Evolutionary conservation across 2,113 vertebrate species (phyloP).

Genomic region (Hoplias malabaricus): DNA sequence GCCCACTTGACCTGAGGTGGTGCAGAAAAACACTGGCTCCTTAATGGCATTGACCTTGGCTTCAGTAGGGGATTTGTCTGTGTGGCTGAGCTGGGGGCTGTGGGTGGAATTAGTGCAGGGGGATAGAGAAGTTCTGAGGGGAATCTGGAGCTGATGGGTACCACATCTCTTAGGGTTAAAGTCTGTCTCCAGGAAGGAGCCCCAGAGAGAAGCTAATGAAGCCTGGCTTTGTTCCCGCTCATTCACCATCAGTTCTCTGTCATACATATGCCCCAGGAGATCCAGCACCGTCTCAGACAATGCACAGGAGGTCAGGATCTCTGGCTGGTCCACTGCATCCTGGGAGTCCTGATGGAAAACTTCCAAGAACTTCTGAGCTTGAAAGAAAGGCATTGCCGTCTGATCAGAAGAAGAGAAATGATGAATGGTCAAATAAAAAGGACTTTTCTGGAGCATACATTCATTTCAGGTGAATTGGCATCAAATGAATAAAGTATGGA

Average conservation of each 20-base stretch:
- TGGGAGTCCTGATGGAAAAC: slow-evolving; percentile 17
- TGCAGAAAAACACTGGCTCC: slow-evolving; percentile 26
- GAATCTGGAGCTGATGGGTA: slow-evolving; percentile 13
- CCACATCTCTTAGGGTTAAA: neutral
- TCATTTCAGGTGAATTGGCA: neutral
- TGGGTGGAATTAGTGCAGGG: neutral
- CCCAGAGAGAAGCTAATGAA: neutral
- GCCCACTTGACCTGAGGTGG: slow-evolving; percentile 29
- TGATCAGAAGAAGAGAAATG: slow-evolving; percentile 22
- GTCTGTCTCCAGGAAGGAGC: neutral
- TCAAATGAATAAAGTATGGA: neutral
- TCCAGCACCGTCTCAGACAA: slow-evolving; percentile 25
- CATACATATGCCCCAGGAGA: slow-evolving; percentile 35
- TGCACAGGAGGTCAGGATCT: slow-evolving; percentile 53
- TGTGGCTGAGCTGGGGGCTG: slow-evolving; percentile 16
- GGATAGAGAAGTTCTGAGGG: neutral
- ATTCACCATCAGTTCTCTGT: neutral
- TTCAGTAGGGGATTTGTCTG: slow-evolving; percentile 6
- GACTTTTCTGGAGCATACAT: neutral
- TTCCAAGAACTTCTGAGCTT: slow-evolving; percentile 16
- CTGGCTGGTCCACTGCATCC: slow-evolving; percentile 49
- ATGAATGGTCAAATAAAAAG: neutral
- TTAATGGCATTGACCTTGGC: slow-evolving; percentile 16
- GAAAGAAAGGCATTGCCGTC: slow-evolving; percentile 21
- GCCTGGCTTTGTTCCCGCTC: neutral